Evolutionary conservation across 2,113 vertebrate genomes (phyloP).

Genomic region (Psettodes erumei): DNA sequence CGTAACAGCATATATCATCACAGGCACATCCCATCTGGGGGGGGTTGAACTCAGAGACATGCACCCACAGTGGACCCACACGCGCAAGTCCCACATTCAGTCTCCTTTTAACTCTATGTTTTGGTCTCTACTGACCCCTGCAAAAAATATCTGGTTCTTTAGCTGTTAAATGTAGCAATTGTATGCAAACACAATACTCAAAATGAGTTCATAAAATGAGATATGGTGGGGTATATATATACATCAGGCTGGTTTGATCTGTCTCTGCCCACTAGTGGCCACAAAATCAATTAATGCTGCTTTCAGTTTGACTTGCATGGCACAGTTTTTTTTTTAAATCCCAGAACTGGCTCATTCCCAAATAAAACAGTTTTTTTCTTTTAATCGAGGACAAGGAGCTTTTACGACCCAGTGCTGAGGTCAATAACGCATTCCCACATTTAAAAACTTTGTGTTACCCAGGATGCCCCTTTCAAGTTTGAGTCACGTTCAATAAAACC

Average conservation of each 20-base stretch:
- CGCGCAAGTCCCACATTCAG: background rate
- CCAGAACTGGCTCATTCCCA: background rate
- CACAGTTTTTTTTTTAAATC: background rate
- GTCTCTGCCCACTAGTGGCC: background rate
- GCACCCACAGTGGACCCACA: background rate
- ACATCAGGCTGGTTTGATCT: background rate
- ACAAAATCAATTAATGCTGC: background rate
- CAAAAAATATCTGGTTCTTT: background rate
- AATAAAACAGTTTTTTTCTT: constrained; percentile 3
- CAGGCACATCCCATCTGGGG: constrained; percentile 1
- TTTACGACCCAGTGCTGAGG: background rate
- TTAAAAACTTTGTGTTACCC: constrained; percentile 28
- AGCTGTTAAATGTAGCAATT: too few relatives aligned
- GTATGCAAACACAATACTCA: too few relatives aligned
- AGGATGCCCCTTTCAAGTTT: constrained; percentile 8
- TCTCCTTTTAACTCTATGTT: background rate
- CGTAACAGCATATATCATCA: constrained; percentile 48
- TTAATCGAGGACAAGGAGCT: background rate
- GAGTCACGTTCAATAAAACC: constrained; percentile 53
- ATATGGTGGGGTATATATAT: background rate
- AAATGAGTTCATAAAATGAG: background rate
- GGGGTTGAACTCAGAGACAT: constrained; percentile 17
- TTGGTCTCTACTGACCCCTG: background rate
- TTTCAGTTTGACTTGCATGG: background rate
- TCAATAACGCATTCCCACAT: background rate